Evolutionary conservation across 2,797 vertebrate species (phyloP).

Genomic region (Pseudomugil gertrudae): DNA sequence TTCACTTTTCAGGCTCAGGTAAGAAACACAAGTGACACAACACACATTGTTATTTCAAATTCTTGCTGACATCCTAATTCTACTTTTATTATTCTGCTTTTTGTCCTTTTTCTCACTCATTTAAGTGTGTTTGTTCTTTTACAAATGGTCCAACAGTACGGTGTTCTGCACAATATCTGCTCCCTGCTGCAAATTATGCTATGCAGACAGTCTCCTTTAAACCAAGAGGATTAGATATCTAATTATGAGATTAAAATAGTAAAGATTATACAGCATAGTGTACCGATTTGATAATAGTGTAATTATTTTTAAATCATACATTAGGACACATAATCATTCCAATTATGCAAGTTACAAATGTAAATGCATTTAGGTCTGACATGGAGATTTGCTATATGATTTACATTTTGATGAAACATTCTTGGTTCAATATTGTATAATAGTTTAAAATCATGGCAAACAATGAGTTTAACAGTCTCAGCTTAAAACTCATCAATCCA

Average conservation of each 20-base stretch:
- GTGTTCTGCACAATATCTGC: background rate
- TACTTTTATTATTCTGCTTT: background rate
- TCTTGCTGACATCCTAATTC: constrained; percentile 1
- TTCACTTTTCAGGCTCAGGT: constrained; percentile 2
- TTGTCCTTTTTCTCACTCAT: background rate
- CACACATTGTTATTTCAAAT: constrained; percentile 13
- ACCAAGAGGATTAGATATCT: constrained; percentile 2
- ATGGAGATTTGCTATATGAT: no score
- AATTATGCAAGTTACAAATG: no score
- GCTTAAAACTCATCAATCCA: background rate
- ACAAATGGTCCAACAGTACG: background rate
- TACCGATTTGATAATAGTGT: no score
- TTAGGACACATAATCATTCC: no score
- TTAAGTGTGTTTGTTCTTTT: background rate
- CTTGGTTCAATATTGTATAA: background rate
- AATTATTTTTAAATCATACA: no score
- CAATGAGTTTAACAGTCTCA: background rate
- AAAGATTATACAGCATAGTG: no score
- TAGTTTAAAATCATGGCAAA: background rate
- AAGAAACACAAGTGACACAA: constrained; percentile 5
- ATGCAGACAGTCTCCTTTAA: background rate
- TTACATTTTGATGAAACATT: background rate
- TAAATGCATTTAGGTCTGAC: no score
- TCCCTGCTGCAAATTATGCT: no score
- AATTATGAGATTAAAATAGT: no score